Percentiles rank a stretch among this genome's conserved stretches.
Conservation (phyloP, 1,140 invertebrate genomes). For the Onthophagus taurus region DNA sequence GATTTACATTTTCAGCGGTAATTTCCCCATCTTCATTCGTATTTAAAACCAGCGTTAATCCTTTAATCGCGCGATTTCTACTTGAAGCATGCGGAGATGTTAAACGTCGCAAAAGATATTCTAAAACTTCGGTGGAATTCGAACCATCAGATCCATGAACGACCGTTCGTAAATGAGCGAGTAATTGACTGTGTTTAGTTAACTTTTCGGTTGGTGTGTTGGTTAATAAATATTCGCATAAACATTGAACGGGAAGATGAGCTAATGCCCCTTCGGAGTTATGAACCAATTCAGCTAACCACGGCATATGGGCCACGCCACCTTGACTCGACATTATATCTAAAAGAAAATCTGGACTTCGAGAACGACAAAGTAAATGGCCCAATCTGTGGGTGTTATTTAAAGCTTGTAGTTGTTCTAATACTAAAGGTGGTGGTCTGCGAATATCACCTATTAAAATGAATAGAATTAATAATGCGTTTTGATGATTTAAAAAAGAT, state of each 20-base stretch:
- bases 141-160: conserved; percentile 52
- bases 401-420: conserved; percentile 73
- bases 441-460: conserved; percentile 69
- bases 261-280: conserved; percentile 78
- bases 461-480: too few species aligned
- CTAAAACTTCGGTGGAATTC: conserved; percentile 66
- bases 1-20: conserved; percentile 15
- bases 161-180: conserved; percentile 63
- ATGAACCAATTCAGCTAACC: conserved; percentile 90
- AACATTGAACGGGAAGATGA: conserved; percentile 86
- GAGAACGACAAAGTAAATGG: conserved; percentile 79
- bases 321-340: conserved; percentile 87
- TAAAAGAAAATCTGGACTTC: conserved; percentile 85
- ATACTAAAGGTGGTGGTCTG: conserved; percentile 61
- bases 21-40: conserved; percentile 35
- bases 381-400: conserved; percentile 75
- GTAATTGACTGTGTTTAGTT: conserved; percentile 68
- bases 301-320: conserved; percentile 85
- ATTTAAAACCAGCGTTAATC: conserved; percentile 48
- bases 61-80: conserved; percentile 65
- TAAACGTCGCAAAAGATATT: conserved; percentile 81
- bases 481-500: too few species aligned
- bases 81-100: conserved; percentile 71
- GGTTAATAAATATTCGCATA: conserved; percentile 90
- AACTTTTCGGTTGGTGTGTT: conserved; percentile 51